Conservation (phyloP, 2,797 vertebrate genomes). For the Acanthopagrus latus region DNA sequence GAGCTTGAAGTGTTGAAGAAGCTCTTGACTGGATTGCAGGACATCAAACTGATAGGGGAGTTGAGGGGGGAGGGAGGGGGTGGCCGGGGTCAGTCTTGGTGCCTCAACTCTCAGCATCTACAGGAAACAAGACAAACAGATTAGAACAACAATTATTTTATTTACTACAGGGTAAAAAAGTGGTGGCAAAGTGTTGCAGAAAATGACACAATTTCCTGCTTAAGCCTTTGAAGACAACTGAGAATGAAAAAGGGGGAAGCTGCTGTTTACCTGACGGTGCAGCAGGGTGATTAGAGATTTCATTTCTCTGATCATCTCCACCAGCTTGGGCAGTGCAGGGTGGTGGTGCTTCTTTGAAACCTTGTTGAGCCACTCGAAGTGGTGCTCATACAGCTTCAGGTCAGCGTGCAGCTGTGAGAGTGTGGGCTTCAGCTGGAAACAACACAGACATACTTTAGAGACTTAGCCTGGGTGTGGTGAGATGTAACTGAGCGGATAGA, state of each 20-base stretch:
- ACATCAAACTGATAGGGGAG: conserved; percentile 84
- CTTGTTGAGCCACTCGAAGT: conserved; percentile 87
- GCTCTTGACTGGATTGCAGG: conserved; percentile 86
- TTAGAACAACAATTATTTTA: not conserved
- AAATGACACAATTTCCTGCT: not conserved
- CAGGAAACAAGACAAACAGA: conserved; percentile 7
- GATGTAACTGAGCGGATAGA: conserved; percentile 55
- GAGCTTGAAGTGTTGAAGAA: conserved; percentile 87
- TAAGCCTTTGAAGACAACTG: not conserved
- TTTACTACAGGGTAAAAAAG: not conserved
- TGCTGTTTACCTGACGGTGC: conserved; percentile 83
- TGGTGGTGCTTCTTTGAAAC: conserved; percentile 85
- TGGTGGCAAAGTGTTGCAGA: not conserved
- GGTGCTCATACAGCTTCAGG: conserved; percentile 86
- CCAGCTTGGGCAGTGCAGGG: conserved; percentile 80
- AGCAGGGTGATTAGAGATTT: conserved; percentile 82
- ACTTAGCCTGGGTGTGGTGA: conserved; percentile 64
- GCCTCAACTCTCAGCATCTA: conserved; percentile 85
- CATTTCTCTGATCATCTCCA: conserved; percentile 84
- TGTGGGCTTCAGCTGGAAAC: conserved; percentile 84
- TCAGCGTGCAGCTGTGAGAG: conserved; percentile 86
- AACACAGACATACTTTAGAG: conserved; percentile 65
- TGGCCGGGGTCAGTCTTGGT: conserved; percentile 64
- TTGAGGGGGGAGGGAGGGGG: conserved; percentile 84
- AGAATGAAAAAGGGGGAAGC: not conserved